Conservation (phyloP, 2,113 vertebrate species). For the Myotis lucifugus region DNA sequence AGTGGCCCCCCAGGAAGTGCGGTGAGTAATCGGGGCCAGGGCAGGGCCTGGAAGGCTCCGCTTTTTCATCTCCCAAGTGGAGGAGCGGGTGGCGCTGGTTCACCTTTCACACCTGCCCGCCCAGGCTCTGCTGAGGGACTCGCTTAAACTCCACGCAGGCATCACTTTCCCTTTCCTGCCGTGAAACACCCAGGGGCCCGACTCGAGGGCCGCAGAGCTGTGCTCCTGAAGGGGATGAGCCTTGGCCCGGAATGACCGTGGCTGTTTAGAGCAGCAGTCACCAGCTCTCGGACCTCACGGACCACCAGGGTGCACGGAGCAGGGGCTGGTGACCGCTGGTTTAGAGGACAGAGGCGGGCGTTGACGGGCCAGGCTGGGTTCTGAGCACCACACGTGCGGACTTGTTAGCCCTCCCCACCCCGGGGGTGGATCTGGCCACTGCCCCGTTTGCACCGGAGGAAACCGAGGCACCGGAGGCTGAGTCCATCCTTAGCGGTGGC, state of each 20-base stretch:
- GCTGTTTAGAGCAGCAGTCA: rapidly evolving
- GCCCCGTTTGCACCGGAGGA: neutral
- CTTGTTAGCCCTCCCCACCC: rapidly evolving
- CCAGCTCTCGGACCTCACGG: too few relatives aligned
- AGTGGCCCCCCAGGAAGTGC: constrained; percentile 92
- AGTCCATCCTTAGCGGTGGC: rapidly evolving
- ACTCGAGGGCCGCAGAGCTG: rapidly evolving
- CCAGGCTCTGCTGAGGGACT: rapidly evolving
- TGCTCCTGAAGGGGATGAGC: rapidly evolving
- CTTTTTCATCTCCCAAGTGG: neutral
- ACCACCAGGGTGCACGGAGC: too few relatives aligned
- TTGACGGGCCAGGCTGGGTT: rapidly evolving
- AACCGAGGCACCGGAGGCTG: neutral
- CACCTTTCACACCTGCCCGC: rapidly evolving
- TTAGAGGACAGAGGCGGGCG: neutral
- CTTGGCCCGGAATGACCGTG: rapidly evolving
- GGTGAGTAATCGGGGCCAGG: constrained; percentile 84
- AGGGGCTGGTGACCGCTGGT: too few relatives aligned
- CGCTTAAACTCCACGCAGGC: too few relatives aligned
- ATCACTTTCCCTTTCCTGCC: neutral
- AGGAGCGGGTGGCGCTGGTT: rapidly evolving
- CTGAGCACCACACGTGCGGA: rapidly evolving
- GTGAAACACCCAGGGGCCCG: rapidly evolving
- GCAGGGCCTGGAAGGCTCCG: neutral
- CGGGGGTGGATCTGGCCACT: rapidly evolving